Percentiles rank a stretch among this genome's conserved stretches.
phyloP scores from a whole-genome alignment of 1,140 invertebrate species.

The Ceratosolen solmsi region DNA sequence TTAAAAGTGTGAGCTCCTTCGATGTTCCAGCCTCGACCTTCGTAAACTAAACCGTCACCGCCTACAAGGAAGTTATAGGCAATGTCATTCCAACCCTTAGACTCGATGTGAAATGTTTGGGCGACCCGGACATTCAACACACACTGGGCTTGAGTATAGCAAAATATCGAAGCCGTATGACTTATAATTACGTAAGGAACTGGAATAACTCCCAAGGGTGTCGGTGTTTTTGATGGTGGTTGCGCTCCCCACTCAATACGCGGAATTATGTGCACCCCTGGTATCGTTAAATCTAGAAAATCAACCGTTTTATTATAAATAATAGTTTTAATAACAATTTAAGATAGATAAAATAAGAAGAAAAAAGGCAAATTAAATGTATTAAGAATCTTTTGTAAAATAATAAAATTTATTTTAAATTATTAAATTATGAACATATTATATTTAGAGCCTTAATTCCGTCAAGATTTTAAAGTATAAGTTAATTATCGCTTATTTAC shows the following conservation, averaged over 20 bases:
- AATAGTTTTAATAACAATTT: no score
- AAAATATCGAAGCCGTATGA: constrained; percentile 77
- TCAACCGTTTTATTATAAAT: background rate
- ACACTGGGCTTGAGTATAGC: constrained; percentile 74
- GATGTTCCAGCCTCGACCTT: constrained; percentile 83
- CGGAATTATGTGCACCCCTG: constrained; percentile 67
- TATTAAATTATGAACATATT: no score
- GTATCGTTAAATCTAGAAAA: constrained; percentile 34
- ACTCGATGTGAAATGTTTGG: constrained; percentile 84
- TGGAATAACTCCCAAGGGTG: constrained; percentile 73
- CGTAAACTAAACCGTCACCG: constrained; percentile 83
- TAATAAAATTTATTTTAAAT: no score
- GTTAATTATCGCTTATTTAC: no score
- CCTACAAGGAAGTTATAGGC: constrained; percentile 73
- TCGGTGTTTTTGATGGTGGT: constrained; percentile 68
- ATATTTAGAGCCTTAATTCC: no score
- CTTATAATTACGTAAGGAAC: constrained; percentile 85
- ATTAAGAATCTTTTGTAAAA: no score
- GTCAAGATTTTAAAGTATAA: no score
- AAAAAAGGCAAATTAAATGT: no score
- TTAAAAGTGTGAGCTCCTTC: constrained; percentile 82
- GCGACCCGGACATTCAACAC: constrained; percentile 74
- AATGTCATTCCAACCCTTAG: constrained; percentile 75
- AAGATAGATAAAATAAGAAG: no score
- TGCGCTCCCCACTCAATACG: constrained; percentile 79